Conservation (phyloP, 2,113 vertebrate species). For the Panthera uncia region DNA sequence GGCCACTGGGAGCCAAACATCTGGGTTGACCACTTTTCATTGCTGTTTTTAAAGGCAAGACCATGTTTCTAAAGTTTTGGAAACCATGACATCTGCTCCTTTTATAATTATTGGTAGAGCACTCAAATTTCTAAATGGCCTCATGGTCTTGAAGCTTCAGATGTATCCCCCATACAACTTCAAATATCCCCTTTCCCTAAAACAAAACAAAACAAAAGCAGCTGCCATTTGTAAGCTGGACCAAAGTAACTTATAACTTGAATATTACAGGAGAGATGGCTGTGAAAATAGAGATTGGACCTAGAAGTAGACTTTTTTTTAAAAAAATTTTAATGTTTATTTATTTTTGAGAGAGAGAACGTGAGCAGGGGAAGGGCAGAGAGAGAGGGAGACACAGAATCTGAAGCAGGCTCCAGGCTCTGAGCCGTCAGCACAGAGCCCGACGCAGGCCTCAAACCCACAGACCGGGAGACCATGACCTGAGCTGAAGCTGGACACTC, state of each 20-base stretch:
- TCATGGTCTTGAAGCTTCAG: background rate
- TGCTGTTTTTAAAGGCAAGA: conserved; percentile 34
- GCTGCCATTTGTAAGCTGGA: background rate
- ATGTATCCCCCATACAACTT: background rate
- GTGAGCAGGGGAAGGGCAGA: too few species aligned
- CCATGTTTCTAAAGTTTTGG: background rate
- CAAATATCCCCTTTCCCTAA: background rate
- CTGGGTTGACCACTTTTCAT: background rate
- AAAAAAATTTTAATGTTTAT: too few species aligned
- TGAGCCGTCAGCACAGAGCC: too few species aligned
- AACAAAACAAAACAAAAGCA: background rate
- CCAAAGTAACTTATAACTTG: background rate
- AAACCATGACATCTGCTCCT: background rate
- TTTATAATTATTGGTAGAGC: background rate
- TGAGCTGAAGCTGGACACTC: too few species aligned
- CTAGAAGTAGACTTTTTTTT: background rate
- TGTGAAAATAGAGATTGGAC: background rate
- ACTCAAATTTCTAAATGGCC: background rate
- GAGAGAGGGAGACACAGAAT: too few species aligned
- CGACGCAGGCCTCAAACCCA: too few species aligned
- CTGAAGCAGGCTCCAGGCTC: too few species aligned
- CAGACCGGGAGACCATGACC: too few species aligned
- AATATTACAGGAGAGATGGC: background rate
- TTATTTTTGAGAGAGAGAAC: too few species aligned
- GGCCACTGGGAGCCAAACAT: background rate